A percentile compares a stretch with the other conserved stretches of the same genome.
Evolutionary conservation across 2,888 invertebrate species (phyloP).

Genomic region (Lycocerus yunnanus): DNA sequence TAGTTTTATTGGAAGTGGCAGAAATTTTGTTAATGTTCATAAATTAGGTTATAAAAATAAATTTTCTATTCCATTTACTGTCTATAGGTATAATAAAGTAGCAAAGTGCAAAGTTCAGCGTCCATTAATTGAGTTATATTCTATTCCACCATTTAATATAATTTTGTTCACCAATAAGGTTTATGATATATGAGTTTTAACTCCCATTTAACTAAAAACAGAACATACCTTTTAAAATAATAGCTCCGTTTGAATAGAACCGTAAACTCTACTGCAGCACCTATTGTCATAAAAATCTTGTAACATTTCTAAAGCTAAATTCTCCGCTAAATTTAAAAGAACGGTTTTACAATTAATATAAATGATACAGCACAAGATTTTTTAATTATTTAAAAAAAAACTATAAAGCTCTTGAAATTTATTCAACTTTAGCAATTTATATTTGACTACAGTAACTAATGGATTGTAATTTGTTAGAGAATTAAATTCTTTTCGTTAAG

Average conservation of each 20-base stretch:
- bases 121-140: not conserved
- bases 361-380: not conserved
- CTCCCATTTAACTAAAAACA: slow-evolving; percentile 9
- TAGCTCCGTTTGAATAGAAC: slow-evolving; percentile 6
- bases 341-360: not conserved
- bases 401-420: not conserved
- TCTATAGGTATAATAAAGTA: not conserved
- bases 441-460: not conserved
- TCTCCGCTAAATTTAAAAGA: not conserved
- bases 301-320: not conserved
- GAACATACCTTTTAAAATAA: slow-evolving; percentile 6
- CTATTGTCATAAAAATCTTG: slow-evolving; percentile 11
- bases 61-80: not conserved
- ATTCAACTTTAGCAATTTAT: not conserved
- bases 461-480: not conserved
- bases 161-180: slow-evolving; percentile 9
- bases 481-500: slow-evolving; percentile 1
- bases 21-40: not conserved
- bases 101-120: not conserved
- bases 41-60: not conserved
- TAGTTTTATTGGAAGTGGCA: not conserved
- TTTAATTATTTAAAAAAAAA: not conserved
- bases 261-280: not conserved
- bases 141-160: slow-evolving; percentile 1
- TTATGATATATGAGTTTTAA: slow-evolving; percentile 14